phyloP scores from a whole-genome alignment of 2,113 vertebrate genomes.

The Turnix velox region DNA sequence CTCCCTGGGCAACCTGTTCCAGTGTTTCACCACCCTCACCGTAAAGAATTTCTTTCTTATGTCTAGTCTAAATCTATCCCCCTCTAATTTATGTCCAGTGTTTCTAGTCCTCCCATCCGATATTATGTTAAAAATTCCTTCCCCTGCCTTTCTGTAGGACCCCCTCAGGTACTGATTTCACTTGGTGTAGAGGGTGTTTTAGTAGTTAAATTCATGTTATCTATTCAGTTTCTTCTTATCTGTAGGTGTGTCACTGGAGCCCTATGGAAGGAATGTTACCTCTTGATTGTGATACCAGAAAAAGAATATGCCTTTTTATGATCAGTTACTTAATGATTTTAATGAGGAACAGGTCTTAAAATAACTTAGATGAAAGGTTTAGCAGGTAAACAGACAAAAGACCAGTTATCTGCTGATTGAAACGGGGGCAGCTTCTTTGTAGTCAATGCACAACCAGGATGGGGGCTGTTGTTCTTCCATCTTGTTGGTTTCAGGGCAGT shows the following conservation, averaged over 20 bases:
- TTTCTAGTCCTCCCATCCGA: too few relatives aligned
- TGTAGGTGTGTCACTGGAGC: neutral
- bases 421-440: neutral
- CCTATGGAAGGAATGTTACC: neutral
- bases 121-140: too few relatives aligned
- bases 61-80: too few relatives aligned
- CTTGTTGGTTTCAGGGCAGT: neutral
- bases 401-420: neutral
- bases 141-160: too few relatives aligned
- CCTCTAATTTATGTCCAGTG: too few relatives aligned
- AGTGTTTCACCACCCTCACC: too few relatives aligned
- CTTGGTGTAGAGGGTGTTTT: neutral
- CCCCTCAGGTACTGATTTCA: too few relatives aligned
- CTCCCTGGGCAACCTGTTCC: too few relatives aligned
- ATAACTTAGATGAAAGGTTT: neutral
- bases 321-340: neutral
- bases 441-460: fast-evolving
- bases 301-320: neutral
- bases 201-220: neutral
- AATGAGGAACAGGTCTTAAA: neutral
- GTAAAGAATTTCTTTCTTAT: too few relatives aligned
- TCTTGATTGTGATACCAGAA: neutral
- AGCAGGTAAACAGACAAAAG: neutral
- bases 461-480: neutral
- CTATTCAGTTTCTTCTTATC: neutral